Base-by-base conservation (phyloP, 2,113 vertebrate genomes). In the Myotis yumanensis region DNA sequence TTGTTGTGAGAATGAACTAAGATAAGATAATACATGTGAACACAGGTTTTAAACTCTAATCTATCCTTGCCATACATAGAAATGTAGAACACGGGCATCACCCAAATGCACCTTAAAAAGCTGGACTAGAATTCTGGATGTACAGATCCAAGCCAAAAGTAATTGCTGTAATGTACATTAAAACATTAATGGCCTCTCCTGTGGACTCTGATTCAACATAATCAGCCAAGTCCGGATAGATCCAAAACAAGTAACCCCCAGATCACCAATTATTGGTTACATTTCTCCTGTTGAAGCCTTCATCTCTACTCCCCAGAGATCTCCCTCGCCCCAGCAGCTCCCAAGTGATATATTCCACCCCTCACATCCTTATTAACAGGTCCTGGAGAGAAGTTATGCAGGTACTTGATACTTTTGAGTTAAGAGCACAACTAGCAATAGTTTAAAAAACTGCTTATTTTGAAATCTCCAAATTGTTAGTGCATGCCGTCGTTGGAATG, bases 141-240 rank as follows among this genome's bases (percentile, higher is more conserved):
- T 32, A 72, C 5, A 54, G 35, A 48, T 54, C 40, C 66, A 30
- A 94, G 77, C 40, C 76, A 92, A 92, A 68, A 80, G 25, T 54
- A 64, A 79, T 86, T 88, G 66, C 72, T 82, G 0, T 75, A 73
- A 92, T 76, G 84, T 18, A 30, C 40, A 89, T 90, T 95, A 86
- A 76, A 90, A 46, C 35, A n/a, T 32, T 48, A 73, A 89, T 66
- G 23, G 25, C 18, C 73, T 92, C 48, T 64, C 15, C 57, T 92
- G 25, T 66, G 30, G 64, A 52, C 28, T 66, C 25, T 59, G 32
- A 30, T 92, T 93, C 77, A 80, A 81, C 64, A 80, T 93, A 92
- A 72, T 30, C 18, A 94, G n/a, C 64, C 54, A 90, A 82, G 25
- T 88, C 52, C 79, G 73, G 52, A 48, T 54, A 46, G 48, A 79